Evolutionary conservation across 2,888 invertebrate genomes (phyloP), one percentile per base, ranked within the genome.

Genomic region (Copidosoma aretas): DNA sequence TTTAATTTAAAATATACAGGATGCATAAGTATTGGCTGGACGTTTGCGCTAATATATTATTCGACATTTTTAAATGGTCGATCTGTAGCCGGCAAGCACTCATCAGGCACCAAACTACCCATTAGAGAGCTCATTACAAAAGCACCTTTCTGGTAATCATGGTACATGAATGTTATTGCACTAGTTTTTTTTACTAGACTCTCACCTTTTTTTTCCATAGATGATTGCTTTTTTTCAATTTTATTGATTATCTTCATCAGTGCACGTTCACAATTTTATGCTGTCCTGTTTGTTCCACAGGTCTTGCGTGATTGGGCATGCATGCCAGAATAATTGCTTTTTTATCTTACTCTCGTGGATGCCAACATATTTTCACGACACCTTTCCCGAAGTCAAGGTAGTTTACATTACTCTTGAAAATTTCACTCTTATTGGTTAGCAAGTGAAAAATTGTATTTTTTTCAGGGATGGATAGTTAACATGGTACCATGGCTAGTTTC

Each of bases 341-440:
- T 91, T 90, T 81, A 89, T 91, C 58, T 82, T 91, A 70, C 84
- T 91, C 53, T 90, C 90, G 14, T 91, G 91, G 91, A 84, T 91
- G 78, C 91, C 91, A 49, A 90, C 90, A 54, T 91, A 90, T 80
- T 91, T 91, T 78, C 88, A 90, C 77, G 91, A 91, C 76, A 89
- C 87, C 25, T 91, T 88, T 77, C 90, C 90, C 0, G 86, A 88
- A 73, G 89, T 89, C 46, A 89, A 89, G 80, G 84, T 84, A 78
- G 15, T 51, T 57, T 22, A 64, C 51, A 53, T 49, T 39, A 24
- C 24, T 10, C 39, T 63, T 69, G 25, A 57, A 41, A 49, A 53
- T 54, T 60, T 32, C 32, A 32, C 32, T 32, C 8, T 3, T 32
- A 32, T 3, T 32, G 3, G 32, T 32, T 8, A 32, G 8, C 8